A percentile compares a stretch with the other conserved stretches of the same genome.
These are phyloP conservation scores for Oreonectes daqikongensis DNA, from an alignment of 2,797 vertebrate species.

Conservation along the genomic window DNA sequence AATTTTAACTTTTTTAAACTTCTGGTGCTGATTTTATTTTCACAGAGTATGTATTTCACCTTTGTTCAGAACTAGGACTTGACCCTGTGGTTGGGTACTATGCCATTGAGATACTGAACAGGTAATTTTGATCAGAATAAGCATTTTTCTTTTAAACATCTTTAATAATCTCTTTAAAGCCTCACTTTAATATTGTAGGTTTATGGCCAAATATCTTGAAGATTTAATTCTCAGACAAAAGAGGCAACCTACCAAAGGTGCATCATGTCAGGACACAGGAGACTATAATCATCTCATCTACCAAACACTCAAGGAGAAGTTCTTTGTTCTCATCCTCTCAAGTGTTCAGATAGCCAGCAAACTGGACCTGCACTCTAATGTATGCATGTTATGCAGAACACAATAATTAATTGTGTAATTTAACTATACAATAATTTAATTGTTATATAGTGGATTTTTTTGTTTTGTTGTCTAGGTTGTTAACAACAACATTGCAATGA, in stretches of 20 bases:
- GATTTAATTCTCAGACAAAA: constrained; percentile 63
- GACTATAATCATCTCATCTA: constrained; percentile 70
- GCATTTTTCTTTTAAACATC: not conserved
- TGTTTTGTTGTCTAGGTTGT: constrained; percentile 74
- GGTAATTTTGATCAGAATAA: constrained; percentile 69
- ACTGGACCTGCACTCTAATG: constrained; percentile 81
- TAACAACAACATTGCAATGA: constrained; percentile 76
- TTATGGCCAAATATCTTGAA: constrained; percentile 83
- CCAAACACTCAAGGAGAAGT: constrained; percentile 72
- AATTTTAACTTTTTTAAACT: not conserved
- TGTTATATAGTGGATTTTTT: not conserved
- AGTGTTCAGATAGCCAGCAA: constrained; percentile 95
- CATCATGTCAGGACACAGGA: constrained; percentile 18
- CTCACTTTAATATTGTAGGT: constrained; percentile 74
- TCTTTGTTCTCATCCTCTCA: constrained; percentile 82
- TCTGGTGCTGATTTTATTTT: not conserved
- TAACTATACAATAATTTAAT: too few species aligned
- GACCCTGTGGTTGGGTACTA: constrained; percentile 83
- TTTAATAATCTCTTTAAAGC: not conserved
- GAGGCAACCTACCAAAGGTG: constrained; percentile 41
- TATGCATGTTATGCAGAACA: constrained; percentile 63
- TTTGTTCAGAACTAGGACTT: constrained; percentile 82
- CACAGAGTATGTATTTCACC: constrained; percentile 85
- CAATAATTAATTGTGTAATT: not conserved
- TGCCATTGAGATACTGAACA: constrained; percentile 89